Evolutionary conservation across 2,888 invertebrate species (phyloP).

Genomic region (Phengaris alcon): DNA sequence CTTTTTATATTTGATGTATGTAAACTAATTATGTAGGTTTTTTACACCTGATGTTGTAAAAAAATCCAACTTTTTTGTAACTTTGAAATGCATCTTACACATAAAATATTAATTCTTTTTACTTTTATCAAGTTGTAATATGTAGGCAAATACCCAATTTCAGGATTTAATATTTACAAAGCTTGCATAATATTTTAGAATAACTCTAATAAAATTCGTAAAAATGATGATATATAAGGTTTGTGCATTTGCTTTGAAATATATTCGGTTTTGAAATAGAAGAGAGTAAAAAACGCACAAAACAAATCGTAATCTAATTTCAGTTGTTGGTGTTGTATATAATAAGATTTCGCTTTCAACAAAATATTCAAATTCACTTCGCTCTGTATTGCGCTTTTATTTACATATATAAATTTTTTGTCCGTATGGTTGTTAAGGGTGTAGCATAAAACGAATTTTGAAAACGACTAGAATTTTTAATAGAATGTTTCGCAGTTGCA

Average conservation of each 20-base stretch:
- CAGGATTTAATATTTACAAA: no score
- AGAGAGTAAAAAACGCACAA: constrained; percentile 9
- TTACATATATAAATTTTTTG: constrained; percentile 12
- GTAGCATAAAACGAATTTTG: constrained; percentile 15
- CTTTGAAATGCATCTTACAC: no score
- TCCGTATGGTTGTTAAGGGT: constrained; percentile 8
- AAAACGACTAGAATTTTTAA: background rate
- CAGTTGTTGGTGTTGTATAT: constrained; percentile 17
- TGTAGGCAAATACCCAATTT: no score
- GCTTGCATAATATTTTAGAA: background rate
- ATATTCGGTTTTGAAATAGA: constrained; percentile 2
- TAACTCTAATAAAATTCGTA: background rate
- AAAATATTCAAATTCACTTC: constrained; percentile 24
- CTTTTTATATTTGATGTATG: no score
- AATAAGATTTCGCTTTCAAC: constrained; percentile 19
- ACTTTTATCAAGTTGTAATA: no score
- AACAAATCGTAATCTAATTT: constrained; percentile 19
- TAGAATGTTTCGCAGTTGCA: background rate
- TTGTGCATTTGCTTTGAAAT: background rate
- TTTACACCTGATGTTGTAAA: no score
- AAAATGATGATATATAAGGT: background rate
- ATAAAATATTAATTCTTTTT: no score
- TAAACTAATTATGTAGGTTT: no score
- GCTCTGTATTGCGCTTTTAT: constrained; percentile 20
- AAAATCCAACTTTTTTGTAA: no score